Base-by-base conservation (phyloP, 2,113 vertebrate species). In the Prietella phreatophila region DNA sequence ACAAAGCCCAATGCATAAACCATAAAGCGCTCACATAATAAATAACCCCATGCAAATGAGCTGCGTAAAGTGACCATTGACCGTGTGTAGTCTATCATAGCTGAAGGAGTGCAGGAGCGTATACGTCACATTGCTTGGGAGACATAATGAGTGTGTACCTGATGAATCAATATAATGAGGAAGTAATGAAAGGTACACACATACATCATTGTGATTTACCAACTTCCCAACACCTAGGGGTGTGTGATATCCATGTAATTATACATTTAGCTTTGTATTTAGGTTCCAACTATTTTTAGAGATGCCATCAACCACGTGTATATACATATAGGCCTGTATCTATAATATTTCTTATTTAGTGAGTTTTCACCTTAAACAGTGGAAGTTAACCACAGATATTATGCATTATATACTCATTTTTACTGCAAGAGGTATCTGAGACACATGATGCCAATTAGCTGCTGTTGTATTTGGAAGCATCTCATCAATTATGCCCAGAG, bases 391-490 rank as follows among this genome's bases (percentile, higher is more conserved):
- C 63, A 61, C 93, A 89, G 85, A 87, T 86, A 79, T 61, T 39
- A 82, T 61, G 80, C 85, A 80, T 86, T 86, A 83, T 42, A 79
- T 50, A 94, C 95, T 96, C 93, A 95, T 97, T 95, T 96, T 96
- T 93, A 95, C 96, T 95, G 95, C 93, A 94, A 93, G 93, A 95
- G 95, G 94, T 95, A 97, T 97, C 92, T 85, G 95, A 97, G 96
- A 98, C 97, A 97, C 97, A 97, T 97, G 96, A 96, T 98, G 96
- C 97, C 97, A 98, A 98, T 99, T 98, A 98, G 96, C 96, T 94
- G 95, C 95, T 96, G 95, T 96, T 97, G 96, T 97, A 97, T 97
- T 97, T 98, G 96, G 98, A 99, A 98, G 98, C 97, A 96, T 96
- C 97, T 97, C 96, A 97, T 99, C 97, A 99, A 97, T 98, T 97